phyloP scores from a whole-genome alignment of 2,888 invertebrate species.

The Phymatocera aterrima region DNA sequence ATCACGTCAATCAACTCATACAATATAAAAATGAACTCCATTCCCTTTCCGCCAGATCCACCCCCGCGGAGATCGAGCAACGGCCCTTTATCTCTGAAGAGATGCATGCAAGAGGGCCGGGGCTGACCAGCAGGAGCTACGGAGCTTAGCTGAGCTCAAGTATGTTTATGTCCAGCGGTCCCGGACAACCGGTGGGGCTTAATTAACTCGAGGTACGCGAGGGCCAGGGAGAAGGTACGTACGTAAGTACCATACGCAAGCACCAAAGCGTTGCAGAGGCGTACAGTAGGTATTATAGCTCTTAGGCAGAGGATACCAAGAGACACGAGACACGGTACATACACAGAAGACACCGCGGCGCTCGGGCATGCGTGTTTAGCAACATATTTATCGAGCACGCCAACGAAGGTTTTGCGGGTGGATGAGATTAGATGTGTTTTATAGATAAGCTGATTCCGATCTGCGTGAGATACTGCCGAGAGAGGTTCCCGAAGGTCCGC shows the following conservation, averaged over 20 bases:
- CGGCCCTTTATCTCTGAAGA: constrained; percentile 37
- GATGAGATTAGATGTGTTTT: constrained; percentile 45
- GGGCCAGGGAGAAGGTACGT: constrained; percentile 9
- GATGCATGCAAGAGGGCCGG: constrained; percentile 39
- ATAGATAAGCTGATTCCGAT: constrained; percentile 45
- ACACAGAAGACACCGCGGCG: constrained; percentile 38
- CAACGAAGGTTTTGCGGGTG: constrained; percentile 44
- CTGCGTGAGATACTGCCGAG: constrained; percentile 43
- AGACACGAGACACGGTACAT: constrained; percentile 28
- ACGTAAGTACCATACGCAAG: constrained; percentile 15
- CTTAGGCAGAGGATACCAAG: constrained; percentile 14
- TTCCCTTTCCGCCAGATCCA: constrained; percentile 5
- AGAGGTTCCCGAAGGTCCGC: constrained; percentile 25
- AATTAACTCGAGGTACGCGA: constrained; percentile 43
- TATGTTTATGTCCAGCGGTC: constrained; percentile 44
- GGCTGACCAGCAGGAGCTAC: constrained; percentile 21
- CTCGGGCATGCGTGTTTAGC: constrained; percentile 42
- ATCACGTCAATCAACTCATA: no score
- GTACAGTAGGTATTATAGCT: constrained; percentile 1
- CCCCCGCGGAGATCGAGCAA: constrained; percentile 3
- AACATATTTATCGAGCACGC: constrained; percentile 44
- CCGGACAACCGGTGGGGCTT: constrained; percentile 44
- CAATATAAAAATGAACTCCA: constrained; percentile 17
- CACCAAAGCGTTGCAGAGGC: constrained; percentile 17
- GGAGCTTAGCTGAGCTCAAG: constrained; percentile 29